Evolutionary conservation across 2,113 vertebrate species (phyloP), one percentile per base, ranked within the genome.

Genomic region (Neodontobutis hainanensis): DNA sequence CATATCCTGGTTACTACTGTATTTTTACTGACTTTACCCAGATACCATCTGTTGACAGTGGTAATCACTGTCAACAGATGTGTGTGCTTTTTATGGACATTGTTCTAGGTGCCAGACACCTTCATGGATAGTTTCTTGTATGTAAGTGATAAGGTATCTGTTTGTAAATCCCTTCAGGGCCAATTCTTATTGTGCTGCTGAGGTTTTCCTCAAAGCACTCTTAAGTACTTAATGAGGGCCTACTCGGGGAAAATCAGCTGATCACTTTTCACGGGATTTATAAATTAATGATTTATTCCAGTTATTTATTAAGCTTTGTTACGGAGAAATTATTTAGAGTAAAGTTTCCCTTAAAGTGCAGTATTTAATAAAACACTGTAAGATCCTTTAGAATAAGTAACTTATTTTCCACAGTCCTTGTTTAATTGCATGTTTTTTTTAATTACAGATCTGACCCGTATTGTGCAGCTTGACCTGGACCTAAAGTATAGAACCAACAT

Each of bases 381-480:
- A 27, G 19, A 27, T 27, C 19, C 19, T 27, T 27, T 3, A 3
- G 19, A 27, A 27, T 27, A 43, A 3, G 42, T 8, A 43, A 8
- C 6, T 11, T 19, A 0, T 7, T 43, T 58, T 43, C 15, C 11
- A 11, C 10, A 5, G 9, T 3, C 44, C 42, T 43, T 11, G 42
- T 43, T 8, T 6, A 46, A 3, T 4, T 11, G 12, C 1, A 15
- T 42, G 4, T 58, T n/a, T 27, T 11, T 8, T 15, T 52, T n/a
- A n/a, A 57, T 90, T 78, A 64, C 84, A 99, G 97, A 94, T 79
- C 91, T 99, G 82, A 91, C 86, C 0, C 90, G 15, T 49, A 94
- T 99, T 38, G 93, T 99, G 68, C 97, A 98, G 89, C 90, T 98
- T 65, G 97, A 99, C 78, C 89, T 99, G 61, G 97, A 99, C 76